Conservation (phyloP, 2,113 vertebrate genomes). For the Dasyurus viverrinus region DNA sequence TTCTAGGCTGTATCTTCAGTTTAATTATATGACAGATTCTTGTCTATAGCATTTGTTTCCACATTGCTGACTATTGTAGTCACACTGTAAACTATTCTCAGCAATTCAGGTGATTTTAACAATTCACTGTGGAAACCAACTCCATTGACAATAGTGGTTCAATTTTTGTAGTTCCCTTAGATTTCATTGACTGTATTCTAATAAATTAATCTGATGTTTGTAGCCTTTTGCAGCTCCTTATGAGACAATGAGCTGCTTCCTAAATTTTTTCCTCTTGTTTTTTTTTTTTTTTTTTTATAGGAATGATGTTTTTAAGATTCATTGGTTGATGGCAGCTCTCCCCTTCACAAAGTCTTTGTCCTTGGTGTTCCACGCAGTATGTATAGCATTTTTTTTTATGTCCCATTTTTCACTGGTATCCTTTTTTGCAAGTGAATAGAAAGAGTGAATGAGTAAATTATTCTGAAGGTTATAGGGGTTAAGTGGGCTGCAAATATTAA, state of each 20-base stretch:
- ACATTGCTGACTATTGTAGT: neutral
- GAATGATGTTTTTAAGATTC: conserved; percentile 92
- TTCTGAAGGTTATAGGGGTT: neutral
- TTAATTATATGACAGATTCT: neutral
- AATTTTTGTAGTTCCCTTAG: neutral
- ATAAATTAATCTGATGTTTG: neutral
- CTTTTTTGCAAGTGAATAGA: neutral
- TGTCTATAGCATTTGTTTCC: neutral
- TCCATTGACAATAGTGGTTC: neutral
- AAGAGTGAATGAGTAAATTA: neutral
- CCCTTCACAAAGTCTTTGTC: conserved; percentile 94
- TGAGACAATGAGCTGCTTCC: neutral
- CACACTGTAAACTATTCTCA: neutral
- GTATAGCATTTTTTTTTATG: conserved; percentile 50
- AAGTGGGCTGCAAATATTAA: neutral
- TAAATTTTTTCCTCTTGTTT: conserved; percentile 39
- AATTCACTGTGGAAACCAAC: accelerated
- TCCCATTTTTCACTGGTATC: neutral
- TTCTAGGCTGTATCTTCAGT: neutral
- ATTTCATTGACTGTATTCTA: neutral
- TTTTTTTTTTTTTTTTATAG: conserved; percentile 72
- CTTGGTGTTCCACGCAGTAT: conserved; percentile 90
- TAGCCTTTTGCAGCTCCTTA: neutral
- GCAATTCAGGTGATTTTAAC: neutral
- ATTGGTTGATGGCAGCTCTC: conserved; percentile 93